Evolutionary conservation across 2,888 invertebrate genomes (phyloP).

Genomic region (Eudemis profundana): DNA sequence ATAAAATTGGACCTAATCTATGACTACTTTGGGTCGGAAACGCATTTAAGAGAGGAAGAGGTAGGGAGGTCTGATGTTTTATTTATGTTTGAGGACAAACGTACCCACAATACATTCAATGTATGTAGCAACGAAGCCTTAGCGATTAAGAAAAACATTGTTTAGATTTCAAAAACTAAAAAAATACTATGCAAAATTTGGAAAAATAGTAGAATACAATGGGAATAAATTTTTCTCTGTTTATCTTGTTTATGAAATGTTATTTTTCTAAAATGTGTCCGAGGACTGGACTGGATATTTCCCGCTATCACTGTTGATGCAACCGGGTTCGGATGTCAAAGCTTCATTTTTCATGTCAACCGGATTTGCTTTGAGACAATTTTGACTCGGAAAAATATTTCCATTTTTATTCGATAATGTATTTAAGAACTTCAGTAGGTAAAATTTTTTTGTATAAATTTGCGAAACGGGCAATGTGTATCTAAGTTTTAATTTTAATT

Average conservation of each 20-base stretch:
- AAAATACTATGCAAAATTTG: not conserved
- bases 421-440: not conserved
- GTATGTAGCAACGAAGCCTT: too few relatives aligned
- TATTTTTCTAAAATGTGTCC: constrained; percentile 6
- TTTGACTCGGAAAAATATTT: not conserved
- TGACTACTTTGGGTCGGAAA: too few relatives aligned
- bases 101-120: too few relatives aligned
- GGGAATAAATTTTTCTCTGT: not conserved
- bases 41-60: too few relatives aligned
- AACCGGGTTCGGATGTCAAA: constrained; percentile 10
- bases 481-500: too few relatives aligned
- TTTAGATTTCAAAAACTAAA: too few relatives aligned
- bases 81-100: too few relatives aligned
- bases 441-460: too few relatives aligned
- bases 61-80: too few relatives aligned
- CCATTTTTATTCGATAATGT: not conserved
- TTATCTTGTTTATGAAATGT: constrained; percentile 8
- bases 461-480: too few relatives aligned
- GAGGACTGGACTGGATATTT: constrained; percentile 2
- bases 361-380: constrained; percentile 26
- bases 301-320: constrained; percentile 25
- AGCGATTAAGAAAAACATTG: too few relatives aligned
- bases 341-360: constrained; percentile 32
- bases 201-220: not conserved
- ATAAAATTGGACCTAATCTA: too few relatives aligned